Evolutionary conservation across 2,888 invertebrate genomes (phyloP).

Genomic region (Dynastes maya): DNA sequence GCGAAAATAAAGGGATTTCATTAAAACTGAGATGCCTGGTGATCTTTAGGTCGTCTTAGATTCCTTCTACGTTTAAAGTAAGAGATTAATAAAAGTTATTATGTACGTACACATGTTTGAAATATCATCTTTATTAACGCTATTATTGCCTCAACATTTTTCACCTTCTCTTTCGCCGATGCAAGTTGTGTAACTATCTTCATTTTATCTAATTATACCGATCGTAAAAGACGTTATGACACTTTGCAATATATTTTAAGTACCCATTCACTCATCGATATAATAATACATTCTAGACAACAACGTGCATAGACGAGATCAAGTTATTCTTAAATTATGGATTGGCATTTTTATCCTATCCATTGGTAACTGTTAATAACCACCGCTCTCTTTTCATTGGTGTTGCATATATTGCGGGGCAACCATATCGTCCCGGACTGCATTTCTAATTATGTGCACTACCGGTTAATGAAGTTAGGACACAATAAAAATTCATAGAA

Average conservation of each 20-base stretch:
- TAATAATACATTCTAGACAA: not conserved
- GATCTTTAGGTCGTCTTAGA: too few species aligned
- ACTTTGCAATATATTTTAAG: slow-evolving; percentile 5
- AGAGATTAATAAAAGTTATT: too few species aligned
- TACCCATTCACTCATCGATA: slow-evolving; percentile 17
- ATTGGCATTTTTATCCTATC: slow-evolving; percentile 6
- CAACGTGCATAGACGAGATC: not conserved
- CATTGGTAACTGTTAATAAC: not conserved
- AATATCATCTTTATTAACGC: too few species aligned
- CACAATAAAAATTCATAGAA: too few species aligned
- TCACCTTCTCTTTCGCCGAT: not conserved
- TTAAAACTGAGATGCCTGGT: too few species aligned
- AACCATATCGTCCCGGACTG: slow-evolving; percentile 4
- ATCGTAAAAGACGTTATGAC: slow-evolving; percentile 11
- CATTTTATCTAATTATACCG: slow-evolving; percentile 16
- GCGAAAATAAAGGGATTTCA: too few species aligned
- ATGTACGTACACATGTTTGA: too few species aligned
- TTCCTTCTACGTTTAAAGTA: too few species aligned
- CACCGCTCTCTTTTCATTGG: not conserved
- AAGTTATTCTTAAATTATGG: slow-evolving; percentile 14
- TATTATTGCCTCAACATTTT: too few species aligned
- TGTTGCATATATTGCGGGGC: not conserved
- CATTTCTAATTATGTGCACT: not conserved
- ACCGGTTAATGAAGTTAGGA: too few species aligned
- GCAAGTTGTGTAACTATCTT: slow-evolving; percentile 10